phyloP scores from a whole-genome alignment of 2,113 vertebrate genomes.

The Camelus dromedarius region DNA sequence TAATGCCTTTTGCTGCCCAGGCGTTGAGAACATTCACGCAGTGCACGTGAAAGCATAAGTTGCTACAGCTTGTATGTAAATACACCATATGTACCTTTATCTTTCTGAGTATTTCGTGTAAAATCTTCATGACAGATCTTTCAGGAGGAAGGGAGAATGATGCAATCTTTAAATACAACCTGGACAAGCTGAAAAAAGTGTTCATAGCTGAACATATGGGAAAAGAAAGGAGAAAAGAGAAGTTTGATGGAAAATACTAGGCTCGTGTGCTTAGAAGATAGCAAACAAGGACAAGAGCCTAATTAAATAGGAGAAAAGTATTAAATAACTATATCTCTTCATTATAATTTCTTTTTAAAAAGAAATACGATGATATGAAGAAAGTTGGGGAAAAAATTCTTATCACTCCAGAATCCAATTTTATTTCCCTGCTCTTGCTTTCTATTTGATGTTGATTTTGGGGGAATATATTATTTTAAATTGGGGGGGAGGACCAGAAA shows the following conservation, averaged over 20 bases:
- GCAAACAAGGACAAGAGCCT: neutral
- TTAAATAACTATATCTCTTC: neutral
- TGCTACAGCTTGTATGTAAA: neutral
- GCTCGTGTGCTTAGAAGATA: neutral
- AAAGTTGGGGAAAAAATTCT: neutral
- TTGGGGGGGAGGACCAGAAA: neutral
- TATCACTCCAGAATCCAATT: neutral
- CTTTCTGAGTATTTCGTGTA: neutral
- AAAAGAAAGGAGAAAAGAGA: neutral
- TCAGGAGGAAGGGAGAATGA: neutral
- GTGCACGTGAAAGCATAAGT: neutral
- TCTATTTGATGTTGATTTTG: neutral
- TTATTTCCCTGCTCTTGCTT: neutral
- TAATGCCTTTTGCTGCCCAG: neutral
- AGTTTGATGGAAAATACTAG: neutral
- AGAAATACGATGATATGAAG: neutral
- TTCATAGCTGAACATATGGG: neutral
- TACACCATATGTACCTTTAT: neutral
- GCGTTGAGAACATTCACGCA: neutral
- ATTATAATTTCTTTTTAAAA: slow-evolving; percentile 27
- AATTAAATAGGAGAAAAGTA: neutral
- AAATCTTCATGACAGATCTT: neutral
- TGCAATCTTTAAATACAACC: neutral
- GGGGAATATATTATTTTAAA: neutral
- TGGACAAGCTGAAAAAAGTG: neutral